Percentiles rank a stretch among this genome's conserved stretches.
Evolutionary conservation across 2,113 vertebrate genomes (phyloP).

Genomic region (Mustela lutreola): DNA sequence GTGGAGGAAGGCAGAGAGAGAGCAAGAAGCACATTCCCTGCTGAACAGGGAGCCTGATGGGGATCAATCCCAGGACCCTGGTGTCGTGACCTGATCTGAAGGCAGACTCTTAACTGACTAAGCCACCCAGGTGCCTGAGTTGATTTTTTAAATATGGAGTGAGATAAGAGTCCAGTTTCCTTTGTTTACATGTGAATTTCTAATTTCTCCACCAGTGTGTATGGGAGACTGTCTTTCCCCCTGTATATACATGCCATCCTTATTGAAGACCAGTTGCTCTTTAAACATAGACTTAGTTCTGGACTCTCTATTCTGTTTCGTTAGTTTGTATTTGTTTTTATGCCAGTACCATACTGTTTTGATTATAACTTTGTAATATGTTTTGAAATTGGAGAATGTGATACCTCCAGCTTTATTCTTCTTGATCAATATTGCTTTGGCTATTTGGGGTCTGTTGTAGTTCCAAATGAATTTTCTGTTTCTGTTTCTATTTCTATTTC

Average conservation of each 20-base stretch:
- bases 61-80: too few relatives aligned
- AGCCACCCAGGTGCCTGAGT: not conserved
- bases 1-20: too few relatives aligned
- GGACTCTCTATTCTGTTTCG: not conserved
- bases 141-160: not conserved
- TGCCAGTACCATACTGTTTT: not conserved
- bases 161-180: not conserved
- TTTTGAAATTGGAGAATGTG: not conserved
- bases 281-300: not conserved
- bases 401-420: not conserved
- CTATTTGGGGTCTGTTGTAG: not conserved
- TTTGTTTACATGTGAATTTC: not conserved
- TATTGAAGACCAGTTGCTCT: not conserved
- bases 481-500: not conserved
- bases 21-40: too few relatives aligned
- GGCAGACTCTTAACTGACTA: not conserved
- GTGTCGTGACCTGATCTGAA: not conserved
- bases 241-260: not conserved
- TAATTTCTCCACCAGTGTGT: not conserved
- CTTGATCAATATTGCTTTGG: not conserved
- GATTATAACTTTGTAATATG: not conserved
- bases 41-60: too few relatives aligned
- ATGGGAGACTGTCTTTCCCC: not conserved
- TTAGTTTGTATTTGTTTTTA: not conserved
- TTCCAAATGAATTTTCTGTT: not conserved